Evolutionary conservation across 2,113 vertebrate genomes (phyloP).

Genomic region (Pogona vitticeps): DNA sequence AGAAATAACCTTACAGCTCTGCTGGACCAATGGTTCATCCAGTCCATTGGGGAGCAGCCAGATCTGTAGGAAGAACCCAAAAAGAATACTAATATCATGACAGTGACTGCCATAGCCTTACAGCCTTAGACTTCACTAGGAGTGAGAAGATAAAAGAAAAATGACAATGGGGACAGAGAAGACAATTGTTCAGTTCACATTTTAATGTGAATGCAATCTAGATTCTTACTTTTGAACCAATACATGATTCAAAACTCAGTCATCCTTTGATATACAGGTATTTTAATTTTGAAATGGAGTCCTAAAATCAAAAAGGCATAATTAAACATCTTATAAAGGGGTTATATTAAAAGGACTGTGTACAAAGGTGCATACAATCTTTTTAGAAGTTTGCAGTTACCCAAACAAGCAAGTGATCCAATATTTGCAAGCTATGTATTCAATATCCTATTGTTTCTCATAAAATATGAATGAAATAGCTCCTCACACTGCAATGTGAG

Average conservation of each 20-base stretch:
- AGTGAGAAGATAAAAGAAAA: background rate
- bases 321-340: no score
- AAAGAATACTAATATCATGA: background rate
- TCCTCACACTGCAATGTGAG: background rate
- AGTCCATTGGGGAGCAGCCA: background rate
- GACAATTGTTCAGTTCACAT: background rate
- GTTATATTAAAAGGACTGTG: no score
- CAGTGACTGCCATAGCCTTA: background rate
- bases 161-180: background rate
- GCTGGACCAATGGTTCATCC: background rate
- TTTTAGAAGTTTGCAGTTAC: no score
- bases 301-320: background rate
- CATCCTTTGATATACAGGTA: background rate
- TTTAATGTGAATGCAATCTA: background rate
- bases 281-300: background rate
- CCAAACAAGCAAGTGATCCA: background rate
- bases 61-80: background rate
- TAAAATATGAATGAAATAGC: background rate
- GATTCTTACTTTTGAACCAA: background rate
- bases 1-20: conserved; percentile 1
- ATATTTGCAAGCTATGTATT: background rate
- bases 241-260: background rate
- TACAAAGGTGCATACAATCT: no score
- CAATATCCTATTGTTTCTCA: background rate
- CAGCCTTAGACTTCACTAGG: background rate